Evolutionary conservation across 1,140 invertebrate genomes (phyloP), one percentile per base, ranked within the genome.

Genomic region (Chironomus striatipennis): DNA sequence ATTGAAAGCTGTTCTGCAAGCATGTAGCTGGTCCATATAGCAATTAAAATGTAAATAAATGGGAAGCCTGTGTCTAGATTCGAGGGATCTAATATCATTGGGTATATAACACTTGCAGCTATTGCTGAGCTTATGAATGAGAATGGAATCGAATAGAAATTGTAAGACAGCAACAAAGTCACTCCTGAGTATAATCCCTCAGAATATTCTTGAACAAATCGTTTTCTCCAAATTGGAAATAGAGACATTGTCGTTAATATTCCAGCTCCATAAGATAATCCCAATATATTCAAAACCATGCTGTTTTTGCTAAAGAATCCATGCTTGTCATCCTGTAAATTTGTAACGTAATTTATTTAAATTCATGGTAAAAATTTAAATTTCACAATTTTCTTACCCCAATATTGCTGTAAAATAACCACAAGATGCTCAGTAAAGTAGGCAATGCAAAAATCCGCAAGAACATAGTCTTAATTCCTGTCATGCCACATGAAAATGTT

Each of bases 121-220:
- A 85, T 85, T 18, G 87, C 84, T 0, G 89, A 85, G 1, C 89
- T 89, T 7, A 94, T 80, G 43, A 93, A 87, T 5, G 92, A 93
- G 76, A 95, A 88, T 0, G 94, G 93, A 42, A 96, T 81, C 4
- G 90, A 92, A 7, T 93, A 87, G 0, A 95, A 79, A 73, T 90
- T 90, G 79, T 94, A 93, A 0, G 92, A 89, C 0, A 94, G 83
- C 0, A 96, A 83, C 76, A 96, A 89, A 75, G 93, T 88, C 0
- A 93, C 91, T 2, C 94, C 95, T 15, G 90, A 89, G 79, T 97
- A 97, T 0, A 94, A 82, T 1, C 93, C 93, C 79, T 95, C 92
- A 74, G 94, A 87, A 10, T 91, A 89, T 79, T 97, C 95, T 81
- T 96, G 93, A 76, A 95, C 96, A 81, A 95, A 96, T 24, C 93